Base-by-base conservation (phyloP, 2,888 invertebrate genomes). In the Agriopis marginaria region DNA sequence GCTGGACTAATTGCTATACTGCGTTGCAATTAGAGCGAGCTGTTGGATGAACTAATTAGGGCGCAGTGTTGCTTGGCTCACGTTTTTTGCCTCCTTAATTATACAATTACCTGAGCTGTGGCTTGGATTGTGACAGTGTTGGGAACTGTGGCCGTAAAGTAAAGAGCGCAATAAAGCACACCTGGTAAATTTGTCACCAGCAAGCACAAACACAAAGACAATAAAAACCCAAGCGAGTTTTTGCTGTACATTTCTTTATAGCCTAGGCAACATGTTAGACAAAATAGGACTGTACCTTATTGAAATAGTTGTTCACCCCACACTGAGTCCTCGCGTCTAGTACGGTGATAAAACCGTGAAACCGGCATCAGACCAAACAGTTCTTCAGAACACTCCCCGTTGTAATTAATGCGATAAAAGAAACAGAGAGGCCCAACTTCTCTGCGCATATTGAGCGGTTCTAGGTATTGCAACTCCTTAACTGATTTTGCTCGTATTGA, bases 1-100 rank as follows among this genome's bases (percentile, higher is more conserved):
- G 70, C 75, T 63, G 75, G 71, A 73, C 73, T 75, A 75, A 76
- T 75, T 73, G 72, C 70, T 70, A 56, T 70, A 71, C 70, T 56
- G 71, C 63, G 61, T 70, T 69, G 74, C 74, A 75, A 72, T 74
- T 75, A 75, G 69, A 70, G 49, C 17, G 65, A 60, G 65, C 67
- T 65, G 70, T 49, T 51, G 66, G 68, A 61, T 70, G 65, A 70
- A 73, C 70, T 74, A 71, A 75, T 75, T 75, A 75, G 50, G 59
- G 63, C 66, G 14, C 66, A 59, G 63, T 70, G 70, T 70, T 63
- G 66, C 70, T 70, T 66, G 66, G 45, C 55, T 64, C 69, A 69
- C 69, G 69, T 69, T 70, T 70, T 64, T 70, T 66, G 58, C 59
- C 53, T 49, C 65, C 63, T 70, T 63, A 66, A 70, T 70, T 70